Percentiles rank a stretch among this genome's conserved stretches.
phyloP scores from a whole-genome alignment of 2,888 invertebrate genomes.

The Nysson spinosus region DNA sequence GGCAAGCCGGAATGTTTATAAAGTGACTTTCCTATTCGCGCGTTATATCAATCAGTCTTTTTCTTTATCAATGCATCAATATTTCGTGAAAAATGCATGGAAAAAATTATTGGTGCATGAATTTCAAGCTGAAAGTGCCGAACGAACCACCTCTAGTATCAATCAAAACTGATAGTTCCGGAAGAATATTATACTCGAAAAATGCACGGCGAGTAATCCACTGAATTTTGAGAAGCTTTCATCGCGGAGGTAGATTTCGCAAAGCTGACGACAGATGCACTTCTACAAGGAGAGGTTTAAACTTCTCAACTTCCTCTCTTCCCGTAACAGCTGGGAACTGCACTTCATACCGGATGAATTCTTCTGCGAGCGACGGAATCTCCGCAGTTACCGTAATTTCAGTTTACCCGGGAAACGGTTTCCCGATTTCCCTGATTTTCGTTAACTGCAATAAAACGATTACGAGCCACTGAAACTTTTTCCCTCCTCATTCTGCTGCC shows the following conservation, averaged over 20 bases:
- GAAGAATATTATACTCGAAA: no score
- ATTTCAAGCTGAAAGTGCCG: no score
- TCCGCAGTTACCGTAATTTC: slow-evolving; percentile 2
- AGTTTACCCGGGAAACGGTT: background rate
- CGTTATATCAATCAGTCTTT: no score
- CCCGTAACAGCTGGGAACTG: slow-evolving; percentile 6
- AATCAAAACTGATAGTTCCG: no score
- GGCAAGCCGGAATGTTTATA: no score
- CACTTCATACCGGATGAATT: background rate
- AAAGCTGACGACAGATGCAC: slow-evolving; percentile 29
- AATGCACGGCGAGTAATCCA: background rate
- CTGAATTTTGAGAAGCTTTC: background rate
- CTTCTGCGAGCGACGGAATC: background rate
- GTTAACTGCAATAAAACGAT: no score
- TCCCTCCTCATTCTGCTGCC: no score
- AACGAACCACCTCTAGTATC: no score
- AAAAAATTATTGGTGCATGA: no score
- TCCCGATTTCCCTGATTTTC: background rate
- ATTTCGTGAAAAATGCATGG: no score
- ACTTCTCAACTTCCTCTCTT: slow-evolving; percentile 12
- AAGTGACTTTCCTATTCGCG: no score
- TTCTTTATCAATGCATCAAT: no score
- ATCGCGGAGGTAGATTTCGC: slow-evolving; percentile 1
- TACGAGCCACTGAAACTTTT: background rate
- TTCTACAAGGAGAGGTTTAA: slow-evolving; percentile 30